A percentile compares a stretch with the other conserved stretches of the same genome.
These are phyloP conservation scores for Monochamus saltuarius DNA, from an alignment of 1,140 invertebrate species.

Conservation along the genomic window DNA sequence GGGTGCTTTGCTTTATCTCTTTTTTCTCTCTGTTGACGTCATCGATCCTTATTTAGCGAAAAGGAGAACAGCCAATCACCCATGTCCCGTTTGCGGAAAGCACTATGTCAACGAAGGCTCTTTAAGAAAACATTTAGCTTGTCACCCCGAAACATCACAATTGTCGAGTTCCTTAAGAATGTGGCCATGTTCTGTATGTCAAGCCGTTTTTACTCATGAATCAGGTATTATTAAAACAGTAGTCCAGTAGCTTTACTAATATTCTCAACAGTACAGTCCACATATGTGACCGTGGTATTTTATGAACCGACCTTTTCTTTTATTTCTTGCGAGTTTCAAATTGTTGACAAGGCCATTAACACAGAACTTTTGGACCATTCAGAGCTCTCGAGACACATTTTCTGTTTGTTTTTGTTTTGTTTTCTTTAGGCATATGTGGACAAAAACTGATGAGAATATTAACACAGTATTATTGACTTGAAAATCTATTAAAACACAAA, in stretches of 20 bases:
- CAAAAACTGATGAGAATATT: slow-evolving; percentile 22
- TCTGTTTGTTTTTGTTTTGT: slow-evolving; percentile 11
- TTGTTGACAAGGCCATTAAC: too few relatives aligned
- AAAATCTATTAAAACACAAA: background rate
- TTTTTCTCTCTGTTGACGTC: slow-evolving; percentile 53
- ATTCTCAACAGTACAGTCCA: slow-evolving; percentile 22
- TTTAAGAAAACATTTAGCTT: slow-evolving; percentile 86
- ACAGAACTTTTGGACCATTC: too few relatives aligned
- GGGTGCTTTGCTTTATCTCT: slow-evolving; percentile 53
- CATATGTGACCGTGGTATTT: slow-evolving; percentile 20
- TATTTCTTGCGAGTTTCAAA: background rate
- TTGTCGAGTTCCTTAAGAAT: slow-evolving; percentile 82
- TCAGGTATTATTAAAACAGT: slow-evolving; percentile 64
- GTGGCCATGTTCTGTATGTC: slow-evolving; percentile 93
- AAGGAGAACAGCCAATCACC: slow-evolving; percentile 88
- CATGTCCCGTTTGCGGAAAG: slow-evolving; percentile 91
- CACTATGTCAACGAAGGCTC: slow-evolving; percentile 94
- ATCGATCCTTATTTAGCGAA: slow-evolving; percentile 82
- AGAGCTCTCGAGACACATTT: background rate
- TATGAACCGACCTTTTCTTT: slow-evolving; percentile 7
- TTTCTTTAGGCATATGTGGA: slow-evolving; percentile 20
- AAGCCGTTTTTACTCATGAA: slow-evolving; percentile 91
- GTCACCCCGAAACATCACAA: slow-evolving; percentile 87
- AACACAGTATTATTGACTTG: slow-evolving; percentile 2
- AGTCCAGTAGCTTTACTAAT: slow-evolving; percentile 8